Percentiles rank a stretch among this genome's conserved stretches.
phyloP scores from a whole-genome alignment of 1,140 invertebrate species.

The Meloidogyne exigua region DNA sequence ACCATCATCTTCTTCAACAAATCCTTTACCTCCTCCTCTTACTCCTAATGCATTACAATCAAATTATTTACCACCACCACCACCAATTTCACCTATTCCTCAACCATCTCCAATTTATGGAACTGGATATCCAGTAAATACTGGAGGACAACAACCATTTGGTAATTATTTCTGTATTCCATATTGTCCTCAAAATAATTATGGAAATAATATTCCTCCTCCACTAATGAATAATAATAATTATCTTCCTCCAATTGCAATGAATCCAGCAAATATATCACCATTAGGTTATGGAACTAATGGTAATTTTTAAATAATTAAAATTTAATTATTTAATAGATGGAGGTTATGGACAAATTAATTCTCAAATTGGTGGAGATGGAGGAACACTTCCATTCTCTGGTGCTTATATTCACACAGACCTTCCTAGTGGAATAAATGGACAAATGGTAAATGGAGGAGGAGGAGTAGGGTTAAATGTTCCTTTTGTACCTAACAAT shows the following conservation, averaged over 20 bases:
- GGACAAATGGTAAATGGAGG: not conserved
- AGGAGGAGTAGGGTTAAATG: too few species aligned
- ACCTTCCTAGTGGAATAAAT: not conserved
- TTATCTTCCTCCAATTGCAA: not conserved
- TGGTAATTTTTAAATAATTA: not conserved
- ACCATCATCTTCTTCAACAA: not conserved
- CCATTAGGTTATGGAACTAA: slow-evolving; percentile 17
- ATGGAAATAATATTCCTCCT: not conserved
- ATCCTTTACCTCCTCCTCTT: not conserved
- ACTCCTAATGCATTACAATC: too few species aligned
- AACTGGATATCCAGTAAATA: slow-evolving; percentile 7
- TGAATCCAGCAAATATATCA: slow-evolving; percentile 10
- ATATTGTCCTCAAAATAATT: not conserved
- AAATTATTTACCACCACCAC: not conserved
- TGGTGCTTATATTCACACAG: slow-evolving; percentile 28
- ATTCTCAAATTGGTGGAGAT: not conserved
- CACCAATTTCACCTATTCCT: not conserved
- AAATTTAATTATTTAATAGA: not conserved
- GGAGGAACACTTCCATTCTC: not conserved
- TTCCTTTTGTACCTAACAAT: not conserved
- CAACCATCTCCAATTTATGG: not conserved
- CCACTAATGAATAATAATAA: not conserved
- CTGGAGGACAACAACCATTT: not conserved
- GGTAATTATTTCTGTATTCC: slow-evolving; percentile 9
- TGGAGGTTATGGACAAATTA: not conserved